Evolutionary conservation across 2,888 invertebrate genomes (phyloP), one percentile per base, ranked within the genome.

Genomic region (Pheosia gnoma): DNA sequence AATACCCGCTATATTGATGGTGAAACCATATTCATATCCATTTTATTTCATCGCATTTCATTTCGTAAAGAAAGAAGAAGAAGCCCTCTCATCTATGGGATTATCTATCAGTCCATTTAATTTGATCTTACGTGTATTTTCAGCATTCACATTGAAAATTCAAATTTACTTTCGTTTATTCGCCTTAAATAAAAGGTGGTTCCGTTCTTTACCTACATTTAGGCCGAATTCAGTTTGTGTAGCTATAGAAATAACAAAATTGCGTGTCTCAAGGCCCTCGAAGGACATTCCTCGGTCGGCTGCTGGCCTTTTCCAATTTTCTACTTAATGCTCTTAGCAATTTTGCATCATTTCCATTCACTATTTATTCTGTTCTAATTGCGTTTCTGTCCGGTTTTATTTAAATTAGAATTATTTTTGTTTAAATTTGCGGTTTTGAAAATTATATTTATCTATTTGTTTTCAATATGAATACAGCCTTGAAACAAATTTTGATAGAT

Each of bases 221-320:
- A 71, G 65, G 58, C 37, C 55, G 59, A 57, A 70, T 65, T 68
- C 69, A 63, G 70, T 72, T 72, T 66, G 63, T 58, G 62, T 59
- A 66, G 62, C 66, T 62, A 69, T 67, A 61, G 71, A 65, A 64
- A 69, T 78, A 74, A 77, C 70, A 70, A 71, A 78, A 81, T 81
- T 75, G 76, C 81, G 72, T 66, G 71, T 66, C 56, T 68, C 72
- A 79, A 71, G 75, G 71, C 65, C 65, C 64, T 70, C 65, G 63
- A 60, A 74, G 70, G 70, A 65, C 68, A 63, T 70, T 65, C 58
- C 59, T 59, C 58, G 59, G 52, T 62, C 62, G 68, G 25, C 25
- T 25, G 56, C 25, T 60, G 51, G 59, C 64, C 67, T 66, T 65
- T 67, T 72, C 68, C 70, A 71, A 71, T 72, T 74, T 74, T 71